Percentiles rank a stretch among this genome's conserved stretches.
phyloP scores from a whole-genome alignment of 2,113 vertebrate genomes.

The Cryptomyrus ogoouensis region DNA sequence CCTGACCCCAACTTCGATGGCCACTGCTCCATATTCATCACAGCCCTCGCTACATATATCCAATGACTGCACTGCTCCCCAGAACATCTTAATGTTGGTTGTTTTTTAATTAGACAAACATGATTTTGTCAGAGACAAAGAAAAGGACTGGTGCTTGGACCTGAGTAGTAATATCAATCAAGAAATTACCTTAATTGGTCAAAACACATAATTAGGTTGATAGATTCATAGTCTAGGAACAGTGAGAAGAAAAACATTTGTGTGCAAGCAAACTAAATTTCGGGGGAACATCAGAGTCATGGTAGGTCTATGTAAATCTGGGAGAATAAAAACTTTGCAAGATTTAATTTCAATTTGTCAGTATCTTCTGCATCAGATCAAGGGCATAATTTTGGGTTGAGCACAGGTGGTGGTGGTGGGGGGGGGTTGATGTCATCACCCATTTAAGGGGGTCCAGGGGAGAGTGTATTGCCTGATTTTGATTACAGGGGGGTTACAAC shows the following conservation, averaged over 20 bases:
- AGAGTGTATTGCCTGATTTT: not conserved
- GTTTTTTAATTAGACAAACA: conserved; percentile 31
- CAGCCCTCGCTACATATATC: not conserved
- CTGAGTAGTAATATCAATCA: conserved; percentile 61
- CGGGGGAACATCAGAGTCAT: not conserved
- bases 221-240: conserved; percentile 73
- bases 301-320: not conserved
- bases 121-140: not conserved
- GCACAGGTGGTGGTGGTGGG: too few species aligned
- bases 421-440: not conserved
- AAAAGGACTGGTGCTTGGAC: conserved; percentile 14
- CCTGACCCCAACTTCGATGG: conserved; percentile 45
- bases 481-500: not conserved
- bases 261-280: not conserved
- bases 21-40: conserved; percentile 39
- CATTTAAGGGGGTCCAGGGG: not conserved
- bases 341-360: not conserved
- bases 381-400: not conserved
- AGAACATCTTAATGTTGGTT: conserved; percentile 16
- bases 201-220: conserved; percentile 81
- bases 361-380: not conserved
- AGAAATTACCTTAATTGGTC: conserved; percentile 74
- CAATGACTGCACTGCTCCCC: not conserved
- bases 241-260: conserved; percentile 47
- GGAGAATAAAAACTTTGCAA: not conserved